A percentile compares a stretch with the other conserved stretches of the same genome.
Evolutionary conservation across 2,888 invertebrate genomes (phyloP).

Genomic region (Dysmachus trigonus): DNA sequence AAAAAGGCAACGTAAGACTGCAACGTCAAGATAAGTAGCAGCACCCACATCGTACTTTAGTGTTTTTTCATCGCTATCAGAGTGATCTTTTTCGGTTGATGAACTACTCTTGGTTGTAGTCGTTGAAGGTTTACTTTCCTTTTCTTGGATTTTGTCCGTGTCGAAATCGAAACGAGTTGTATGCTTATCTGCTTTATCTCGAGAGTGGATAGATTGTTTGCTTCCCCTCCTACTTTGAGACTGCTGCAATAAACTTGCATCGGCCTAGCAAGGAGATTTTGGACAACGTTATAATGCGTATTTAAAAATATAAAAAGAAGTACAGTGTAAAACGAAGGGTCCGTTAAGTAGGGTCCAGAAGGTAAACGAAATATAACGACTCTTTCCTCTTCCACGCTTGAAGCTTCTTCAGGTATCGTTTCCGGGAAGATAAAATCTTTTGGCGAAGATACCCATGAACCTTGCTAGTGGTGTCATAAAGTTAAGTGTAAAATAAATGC

Average conservation of each 20-base stretch:
- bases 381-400: conserved; percentile 91
- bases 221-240: conserved; percentile 62
- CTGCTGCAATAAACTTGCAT: conserved; percentile 80
- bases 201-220: conserved; percentile 60
- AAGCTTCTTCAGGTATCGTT: conserved; percentile 92
- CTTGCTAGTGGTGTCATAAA: conserved; percentile 61
- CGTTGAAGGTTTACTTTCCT: conserved; percentile 57
- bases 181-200: conserved; percentile 58
- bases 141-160: conserved; percentile 58
- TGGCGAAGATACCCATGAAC: conserved; percentile 83
- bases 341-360: conserved; percentile 77
- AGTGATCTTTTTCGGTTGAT: conserved; percentile 80
- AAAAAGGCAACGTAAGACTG: conserved; percentile 93
- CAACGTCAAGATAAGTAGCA: conserved; percentile 96
- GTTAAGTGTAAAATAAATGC: background rate
- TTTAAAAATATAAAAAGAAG: background rate
- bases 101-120: conserved; percentile 63
- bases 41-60: conserved; percentile 72
- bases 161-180: conserved; percentile 63
- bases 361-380: conserved; percentile 89
- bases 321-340: conserved; percentile 84
- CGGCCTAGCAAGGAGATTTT: conserved; percentile 67
- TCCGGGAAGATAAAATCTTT: conserved; percentile 90
- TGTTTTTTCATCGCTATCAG: conserved; percentile 68
- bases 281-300: conserved; percentile 37